phyloP scores from a whole-genome alignment of 2,113 vertebrate genomes.

The Paradoxurus hermaphroditus region DNA sequence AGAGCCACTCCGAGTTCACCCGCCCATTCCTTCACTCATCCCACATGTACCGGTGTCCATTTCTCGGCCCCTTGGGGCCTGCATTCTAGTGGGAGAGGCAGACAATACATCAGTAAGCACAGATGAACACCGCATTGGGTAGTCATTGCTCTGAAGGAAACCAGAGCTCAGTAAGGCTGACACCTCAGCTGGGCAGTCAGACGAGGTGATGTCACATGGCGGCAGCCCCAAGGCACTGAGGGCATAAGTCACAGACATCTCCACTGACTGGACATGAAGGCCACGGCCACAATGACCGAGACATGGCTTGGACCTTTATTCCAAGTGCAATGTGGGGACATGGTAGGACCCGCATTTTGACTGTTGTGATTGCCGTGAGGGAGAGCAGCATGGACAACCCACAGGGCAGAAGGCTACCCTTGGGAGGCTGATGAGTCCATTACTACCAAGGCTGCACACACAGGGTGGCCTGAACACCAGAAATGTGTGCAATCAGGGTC shows the following conservation, averaged over 20 bases:
- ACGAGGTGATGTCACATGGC: no score
- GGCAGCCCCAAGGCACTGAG: background rate
- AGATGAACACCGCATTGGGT: background rate
- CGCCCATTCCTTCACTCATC: background rate
- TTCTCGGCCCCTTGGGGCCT: background rate
- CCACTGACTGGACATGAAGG: background rate
- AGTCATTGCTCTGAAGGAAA: background rate
- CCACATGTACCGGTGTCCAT: background rate
- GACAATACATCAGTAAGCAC: background rate
- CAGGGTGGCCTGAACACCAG: background rate
- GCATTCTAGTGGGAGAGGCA: background rate
- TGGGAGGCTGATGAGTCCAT: background rate
- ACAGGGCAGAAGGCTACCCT: background rate
- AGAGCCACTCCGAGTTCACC: background rate
- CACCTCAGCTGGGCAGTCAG: background rate
- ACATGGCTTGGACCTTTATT: background rate
- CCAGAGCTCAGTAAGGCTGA: background rate
- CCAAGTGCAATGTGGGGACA: background rate
- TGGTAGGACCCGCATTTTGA: background rate
- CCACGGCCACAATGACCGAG: background rate
- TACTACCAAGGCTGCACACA: accelerated
- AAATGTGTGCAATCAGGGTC: background rate
- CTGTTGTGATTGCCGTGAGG: background rate
- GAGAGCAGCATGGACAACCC: no score
- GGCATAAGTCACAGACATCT: background rate